Conservation (phyloP, 2,113 vertebrate species). For the Rana temporaria region DNA sequence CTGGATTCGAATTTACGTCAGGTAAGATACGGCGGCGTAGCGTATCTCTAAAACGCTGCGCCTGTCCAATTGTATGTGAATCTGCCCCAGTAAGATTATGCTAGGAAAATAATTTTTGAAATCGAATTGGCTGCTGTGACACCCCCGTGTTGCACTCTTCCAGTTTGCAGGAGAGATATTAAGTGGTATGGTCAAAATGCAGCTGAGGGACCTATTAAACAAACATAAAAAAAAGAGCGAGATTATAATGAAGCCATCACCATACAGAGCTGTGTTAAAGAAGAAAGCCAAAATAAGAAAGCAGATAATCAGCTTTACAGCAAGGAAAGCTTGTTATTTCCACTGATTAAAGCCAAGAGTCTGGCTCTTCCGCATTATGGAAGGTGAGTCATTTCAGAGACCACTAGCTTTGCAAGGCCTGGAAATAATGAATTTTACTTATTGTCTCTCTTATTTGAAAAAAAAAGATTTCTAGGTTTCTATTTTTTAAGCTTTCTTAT, state of each 20-base stretch:
- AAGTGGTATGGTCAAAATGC: not conserved
- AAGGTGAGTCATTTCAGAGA: constrained; percentile 25
- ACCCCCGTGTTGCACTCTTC: no score
- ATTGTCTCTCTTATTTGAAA: not conserved
- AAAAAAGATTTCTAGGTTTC: no score
- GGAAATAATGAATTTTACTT: not conserved
- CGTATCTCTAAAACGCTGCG: no score
- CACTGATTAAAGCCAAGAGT: constrained; percentile 9
- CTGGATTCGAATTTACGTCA: no score
- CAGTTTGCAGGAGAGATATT: not conserved
- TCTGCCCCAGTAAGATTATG: no score
- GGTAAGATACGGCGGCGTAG: no score
- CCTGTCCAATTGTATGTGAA: no score
- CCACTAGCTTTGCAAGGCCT: constrained; percentile 8
- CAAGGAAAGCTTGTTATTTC: constrained; percentile 29
- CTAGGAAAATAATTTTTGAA: no score
- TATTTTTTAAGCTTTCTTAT: no score
- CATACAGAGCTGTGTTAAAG: constrained; percentile 10
- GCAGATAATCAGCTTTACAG: constrained; percentile 47
- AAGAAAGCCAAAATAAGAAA: constrained; percentile 33
- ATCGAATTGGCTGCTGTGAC: no score
- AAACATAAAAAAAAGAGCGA: not conserved
- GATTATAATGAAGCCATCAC: constrained; percentile 15
- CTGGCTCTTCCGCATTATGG: constrained; percentile 24
- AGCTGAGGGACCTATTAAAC: not conserved